phyloP scores from a whole-genome alignment of 2,797 vertebrate genomes.

The Balearica regulorum region DNA sequence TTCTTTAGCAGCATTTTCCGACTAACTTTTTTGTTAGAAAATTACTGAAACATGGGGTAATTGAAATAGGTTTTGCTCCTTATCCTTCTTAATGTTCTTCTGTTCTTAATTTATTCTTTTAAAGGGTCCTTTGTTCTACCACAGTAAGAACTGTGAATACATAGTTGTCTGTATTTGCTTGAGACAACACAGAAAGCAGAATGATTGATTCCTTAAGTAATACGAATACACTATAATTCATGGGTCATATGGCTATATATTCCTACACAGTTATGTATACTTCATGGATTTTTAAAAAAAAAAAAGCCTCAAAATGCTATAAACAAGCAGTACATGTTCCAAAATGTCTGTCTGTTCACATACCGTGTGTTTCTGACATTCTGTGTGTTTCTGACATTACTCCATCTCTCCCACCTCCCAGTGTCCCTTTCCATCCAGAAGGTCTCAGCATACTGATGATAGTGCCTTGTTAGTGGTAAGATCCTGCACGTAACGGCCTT shows the following conservation, averaged over 20 bases:
- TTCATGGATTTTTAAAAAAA: background rate
- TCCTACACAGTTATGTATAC: background rate
- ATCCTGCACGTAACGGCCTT: slow-evolving; percentile 63
- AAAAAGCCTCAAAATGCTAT: background rate
- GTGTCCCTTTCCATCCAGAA: slow-evolving; percentile 90
- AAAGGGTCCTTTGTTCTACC: background rate
- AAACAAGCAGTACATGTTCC: slow-evolving; percentile 4
- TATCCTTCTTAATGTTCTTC: slow-evolving; percentile 1
- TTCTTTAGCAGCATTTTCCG: background rate
- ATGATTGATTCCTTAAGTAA: slow-evolving; percentile 6
- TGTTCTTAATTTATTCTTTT: slow-evolving; percentile 40
- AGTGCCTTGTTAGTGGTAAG: slow-evolving; percentile 98
- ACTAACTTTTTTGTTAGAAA: background rate
- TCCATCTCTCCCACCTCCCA: slow-evolving; percentile 80
- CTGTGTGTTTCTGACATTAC: slow-evolving; percentile 74
- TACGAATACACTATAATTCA: background rate
- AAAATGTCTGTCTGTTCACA: slow-evolving; percentile 63
- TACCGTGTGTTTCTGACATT: slow-evolving; percentile 31
- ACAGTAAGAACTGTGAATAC: background rate
- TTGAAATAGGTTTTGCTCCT: background rate
- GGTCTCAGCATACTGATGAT: slow-evolving; percentile 98
- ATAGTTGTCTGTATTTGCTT: background rate
- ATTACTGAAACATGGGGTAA: background rate
- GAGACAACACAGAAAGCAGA: slow-evolving; percentile 11
- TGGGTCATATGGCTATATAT: background rate